These are phyloP conservation scores for Ptychodera flava DNA, from an alignment of 35 echinoderm and acorn worm genomes.

Conservation along the genomic window DNA sequence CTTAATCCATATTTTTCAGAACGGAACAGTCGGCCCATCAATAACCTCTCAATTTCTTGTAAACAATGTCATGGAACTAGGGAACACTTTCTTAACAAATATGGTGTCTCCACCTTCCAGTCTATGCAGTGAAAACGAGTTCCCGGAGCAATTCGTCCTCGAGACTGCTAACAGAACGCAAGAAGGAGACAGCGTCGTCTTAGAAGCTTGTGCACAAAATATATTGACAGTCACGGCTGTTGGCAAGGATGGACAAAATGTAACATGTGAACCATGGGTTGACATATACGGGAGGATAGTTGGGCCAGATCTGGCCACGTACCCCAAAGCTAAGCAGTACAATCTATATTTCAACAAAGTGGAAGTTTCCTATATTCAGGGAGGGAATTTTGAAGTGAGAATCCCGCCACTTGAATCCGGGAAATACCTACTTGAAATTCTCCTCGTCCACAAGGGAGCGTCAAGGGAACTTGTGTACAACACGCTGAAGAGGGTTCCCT, in stretches of 20 bases:
- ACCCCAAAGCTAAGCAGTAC: background rate
- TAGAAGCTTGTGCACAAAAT: background rate
- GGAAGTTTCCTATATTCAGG: background rate
- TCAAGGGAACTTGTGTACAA: background rate
- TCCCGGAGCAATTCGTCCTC: background rate
- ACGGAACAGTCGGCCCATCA: too few species aligned
- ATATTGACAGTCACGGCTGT: background rate
- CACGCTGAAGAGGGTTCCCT: background rate
- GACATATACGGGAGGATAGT: background rate
- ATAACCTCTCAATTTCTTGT: too few species aligned
- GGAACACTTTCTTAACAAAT: too few species aligned
- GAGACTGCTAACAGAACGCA: background rate
- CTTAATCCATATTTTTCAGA: too few species aligned
- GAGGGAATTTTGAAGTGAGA: background rate
- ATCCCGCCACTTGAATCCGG: background rate
- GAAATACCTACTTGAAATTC: background rate
- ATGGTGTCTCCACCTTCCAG: too few species aligned
- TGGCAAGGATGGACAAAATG: background rate
- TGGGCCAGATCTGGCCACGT: background rate
- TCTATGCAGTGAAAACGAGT: background rate
- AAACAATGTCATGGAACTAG: too few species aligned
- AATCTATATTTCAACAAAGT: background rate
- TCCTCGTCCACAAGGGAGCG: background rate
- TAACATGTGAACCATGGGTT: background rate
- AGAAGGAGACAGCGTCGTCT: background rate